Conservation (phyloP, 2,113 vertebrate genomes). For the Xenopus borealis region DNA sequence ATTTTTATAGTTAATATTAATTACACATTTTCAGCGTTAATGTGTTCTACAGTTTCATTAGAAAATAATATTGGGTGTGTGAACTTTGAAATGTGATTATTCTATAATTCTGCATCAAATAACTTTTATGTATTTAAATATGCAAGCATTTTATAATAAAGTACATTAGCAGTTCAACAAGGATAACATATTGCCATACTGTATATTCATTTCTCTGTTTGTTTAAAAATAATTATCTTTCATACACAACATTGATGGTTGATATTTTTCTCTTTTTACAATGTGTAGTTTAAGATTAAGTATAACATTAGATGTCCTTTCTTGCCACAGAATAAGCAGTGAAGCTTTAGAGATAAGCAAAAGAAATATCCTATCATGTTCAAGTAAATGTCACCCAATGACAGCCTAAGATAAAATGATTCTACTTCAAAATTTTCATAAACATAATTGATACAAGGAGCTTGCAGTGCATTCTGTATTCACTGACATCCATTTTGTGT, state of each 20-base stretch:
- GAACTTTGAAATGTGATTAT: too few relatives aligned
- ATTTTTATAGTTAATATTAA: too few relatives aligned
- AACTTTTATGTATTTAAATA: too few relatives aligned
- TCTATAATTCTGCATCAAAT: too few relatives aligned
- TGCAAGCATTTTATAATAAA: too few relatives aligned
- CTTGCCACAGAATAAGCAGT: slow-evolving; percentile 3
- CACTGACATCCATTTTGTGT: slow-evolving; percentile 28
- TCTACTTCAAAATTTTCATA: slow-evolving; percentile 26
- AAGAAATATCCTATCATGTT: slow-evolving; percentile 12
- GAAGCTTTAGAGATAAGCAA: slow-evolving; percentile 30
- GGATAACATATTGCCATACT: not conserved
- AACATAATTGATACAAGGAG: slow-evolving; percentile 35
- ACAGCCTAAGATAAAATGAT: slow-evolving; percentile 23
- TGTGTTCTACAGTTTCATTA: too few relatives aligned
- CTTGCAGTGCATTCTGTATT: not conserved
- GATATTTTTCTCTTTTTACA: not conserved
- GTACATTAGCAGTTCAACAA: not conserved
- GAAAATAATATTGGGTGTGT: too few relatives aligned
- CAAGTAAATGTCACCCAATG: slow-evolving; percentile 35
- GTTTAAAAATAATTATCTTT: slow-evolving; percentile 1
- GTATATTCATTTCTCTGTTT: not conserved
- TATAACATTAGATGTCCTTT: slow-evolving; percentile 13
- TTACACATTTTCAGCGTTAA: too few relatives aligned
- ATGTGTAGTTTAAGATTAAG: not conserved
- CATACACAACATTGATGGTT: not conserved